phyloP scores from a whole-genome alignment of 2,797 vertebrate genomes.

The Limnodromus scolopaceus region DNA sequence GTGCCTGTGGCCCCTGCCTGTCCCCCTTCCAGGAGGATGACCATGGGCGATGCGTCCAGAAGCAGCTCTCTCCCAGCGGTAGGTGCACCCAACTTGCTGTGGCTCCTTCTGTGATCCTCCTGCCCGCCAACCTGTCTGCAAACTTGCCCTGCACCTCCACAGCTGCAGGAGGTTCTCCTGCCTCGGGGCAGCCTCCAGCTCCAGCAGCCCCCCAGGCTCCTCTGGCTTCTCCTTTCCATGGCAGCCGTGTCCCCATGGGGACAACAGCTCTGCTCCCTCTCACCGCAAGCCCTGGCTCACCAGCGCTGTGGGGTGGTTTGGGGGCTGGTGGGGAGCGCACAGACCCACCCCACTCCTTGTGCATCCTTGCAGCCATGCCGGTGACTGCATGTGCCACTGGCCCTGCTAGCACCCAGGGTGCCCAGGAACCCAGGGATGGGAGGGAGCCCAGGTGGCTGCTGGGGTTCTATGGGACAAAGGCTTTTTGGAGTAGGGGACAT shows the following conservation, averaged over 20 bases:
- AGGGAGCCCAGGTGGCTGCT: background rate
- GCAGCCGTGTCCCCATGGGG: accelerated
- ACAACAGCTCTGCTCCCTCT: background rate
- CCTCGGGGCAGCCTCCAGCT: background rate
- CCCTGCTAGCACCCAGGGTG: background rate
- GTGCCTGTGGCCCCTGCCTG: conserved; percentile 87
- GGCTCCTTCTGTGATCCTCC: background rate
- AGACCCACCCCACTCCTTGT: background rate
- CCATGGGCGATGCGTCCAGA: conserved; percentile 76
- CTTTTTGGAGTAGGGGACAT: accelerated
- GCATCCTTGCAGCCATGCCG: accelerated
- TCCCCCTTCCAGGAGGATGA: conserved; percentile 81
- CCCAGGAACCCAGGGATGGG: background rate
- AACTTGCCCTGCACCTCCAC: background rate
- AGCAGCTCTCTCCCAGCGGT: conserved; percentile 66
- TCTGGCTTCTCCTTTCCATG: background rate
- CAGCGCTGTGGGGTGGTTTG: background rate
- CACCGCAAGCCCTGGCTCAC: accelerated
- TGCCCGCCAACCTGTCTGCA: background rate
- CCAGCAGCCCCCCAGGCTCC: background rate
- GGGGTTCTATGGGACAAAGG: background rate
- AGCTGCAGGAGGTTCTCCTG: background rate
- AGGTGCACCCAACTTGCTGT: background rate
- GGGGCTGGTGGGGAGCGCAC: accelerated
- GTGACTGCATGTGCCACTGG: accelerated